phyloP scores from a whole-genome alignment of 1,140 invertebrate genomes.

The Phortica variegata region DNA sequence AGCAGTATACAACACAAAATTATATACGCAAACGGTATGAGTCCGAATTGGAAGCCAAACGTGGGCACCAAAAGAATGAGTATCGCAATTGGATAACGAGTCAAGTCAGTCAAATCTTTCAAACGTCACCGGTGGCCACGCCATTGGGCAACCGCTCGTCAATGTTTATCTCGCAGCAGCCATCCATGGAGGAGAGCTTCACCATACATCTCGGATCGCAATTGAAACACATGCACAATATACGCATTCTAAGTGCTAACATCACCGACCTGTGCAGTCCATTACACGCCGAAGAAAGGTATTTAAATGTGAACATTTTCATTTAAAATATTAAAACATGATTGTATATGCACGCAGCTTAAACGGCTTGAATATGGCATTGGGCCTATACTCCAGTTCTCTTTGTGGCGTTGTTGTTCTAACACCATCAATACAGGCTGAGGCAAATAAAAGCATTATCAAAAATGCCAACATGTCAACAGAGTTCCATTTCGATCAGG shows the following conservation, averaged over 20 bases:
- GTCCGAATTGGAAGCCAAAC: conserved; percentile 72
- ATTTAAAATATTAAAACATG: too few species aligned
- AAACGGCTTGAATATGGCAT: conserved; percentile 78
- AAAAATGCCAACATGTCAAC: conserved; percentile 55
- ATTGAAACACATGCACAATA: conserved; percentile 98
- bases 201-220: conserved; percentile 96
- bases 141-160: conserved; percentile 55
- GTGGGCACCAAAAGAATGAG: conserved; percentile 76
- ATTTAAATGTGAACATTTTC: conserved; percentile 12
- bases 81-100: conserved; percentile 77
- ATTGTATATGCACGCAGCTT: conserved; percentile 30
- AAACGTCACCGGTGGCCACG: conserved; percentile 40
- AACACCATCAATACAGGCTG: conserved; percentile 66
- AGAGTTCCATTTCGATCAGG: conserved; percentile 55
- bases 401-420: conserved; percentile 84
- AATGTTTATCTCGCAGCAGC: conserved; percentile 53
- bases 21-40: conserved; percentile 78
- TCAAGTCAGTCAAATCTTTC: conserved; percentile 48
- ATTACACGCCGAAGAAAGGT: conserved; percentile 61
- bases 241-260: conserved; percentile 84
- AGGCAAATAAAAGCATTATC: conserved; percentile 48
- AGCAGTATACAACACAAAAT: conserved; percentile 67
- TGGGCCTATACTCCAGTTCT: conserved; percentile 90
- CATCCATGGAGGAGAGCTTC: conserved; percentile 86
- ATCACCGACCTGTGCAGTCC: conserved; percentile 80